These are phyloP conservation scores for Chaetogeoica ovagalla DNA, from an alignment of 2,888 invertebrate genomes.

Conservation along the genomic window DNA sequence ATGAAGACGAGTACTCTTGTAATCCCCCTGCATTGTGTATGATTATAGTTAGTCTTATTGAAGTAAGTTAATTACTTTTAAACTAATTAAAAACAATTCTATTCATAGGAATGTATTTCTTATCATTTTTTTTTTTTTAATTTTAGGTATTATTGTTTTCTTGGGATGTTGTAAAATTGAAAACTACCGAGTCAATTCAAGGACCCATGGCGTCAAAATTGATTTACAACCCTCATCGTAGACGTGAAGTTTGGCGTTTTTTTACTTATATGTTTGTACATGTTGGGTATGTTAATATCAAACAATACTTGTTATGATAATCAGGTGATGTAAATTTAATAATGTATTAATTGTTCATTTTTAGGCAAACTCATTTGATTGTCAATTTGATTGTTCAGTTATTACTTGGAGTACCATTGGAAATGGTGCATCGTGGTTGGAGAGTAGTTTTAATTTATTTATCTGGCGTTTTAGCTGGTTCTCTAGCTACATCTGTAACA, in stretches of 20 bases:
- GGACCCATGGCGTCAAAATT: constrained; percentile 81
- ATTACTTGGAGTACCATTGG: constrained; percentile 88
- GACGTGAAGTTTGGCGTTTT: constrained; percentile 90
- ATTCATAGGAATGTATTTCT: background rate
- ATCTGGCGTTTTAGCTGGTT: constrained; percentile 83
- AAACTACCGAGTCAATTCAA: constrained; percentile 50
- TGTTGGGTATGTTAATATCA: constrained; percentile 72
- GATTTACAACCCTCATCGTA: constrained; percentile 84
- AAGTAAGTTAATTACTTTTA: constrained; percentile 65
- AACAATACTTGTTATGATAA: background rate
- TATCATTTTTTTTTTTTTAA: background rate
- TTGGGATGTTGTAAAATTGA: constrained; percentile 53
- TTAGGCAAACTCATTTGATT: constrained; percentile 79
- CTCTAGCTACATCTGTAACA: constrained; percentile 77
- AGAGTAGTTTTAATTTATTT: constrained; percentile 81
- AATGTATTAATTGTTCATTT: constrained; percentile 15
- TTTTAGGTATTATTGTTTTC: constrained; percentile 49
- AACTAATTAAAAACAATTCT: background rate
- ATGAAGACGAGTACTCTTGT: constrained; percentile 90
- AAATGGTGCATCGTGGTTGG: constrained; percentile 97
- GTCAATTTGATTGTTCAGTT: constrained; percentile 91
- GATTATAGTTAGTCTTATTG: constrained; percentile 83
- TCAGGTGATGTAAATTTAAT: background rate
- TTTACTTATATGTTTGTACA: constrained; percentile 96
- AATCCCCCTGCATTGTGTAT: constrained; percentile 91